Base-by-base conservation (phyloP, 2,797 vertebrate genomes). In the Lepidocolaptes lacrymiger region DNA sequence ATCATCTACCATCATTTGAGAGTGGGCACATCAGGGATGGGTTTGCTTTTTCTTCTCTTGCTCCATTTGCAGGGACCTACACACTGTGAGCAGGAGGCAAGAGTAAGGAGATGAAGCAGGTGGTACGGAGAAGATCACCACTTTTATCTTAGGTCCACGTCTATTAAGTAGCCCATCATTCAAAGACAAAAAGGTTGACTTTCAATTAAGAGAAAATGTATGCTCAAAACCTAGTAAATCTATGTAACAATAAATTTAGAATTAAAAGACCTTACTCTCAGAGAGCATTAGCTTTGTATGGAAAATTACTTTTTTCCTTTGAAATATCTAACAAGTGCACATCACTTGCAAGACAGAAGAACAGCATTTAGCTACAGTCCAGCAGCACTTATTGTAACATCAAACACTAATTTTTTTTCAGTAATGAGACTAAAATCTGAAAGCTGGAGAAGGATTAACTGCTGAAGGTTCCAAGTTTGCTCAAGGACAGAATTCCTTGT, bases 21-120 rank as follows among this genome's bases (percentile, higher is more conserved):
- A 23, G 5, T 2, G 2, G 20, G 15, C 3, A 3, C 17, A 24
- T 7, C 6, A 4, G 2, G 14, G 44, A 6, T 20, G 10, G 21
- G 8, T 36, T 43, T 91, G 19, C 7, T 41, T 44, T 48, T 44
- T 19, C 36, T 69, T 43, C 5, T 17, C 20, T 66, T 62, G 18
- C 5, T 80, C 21, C 15, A 3, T 27, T 39, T 28, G 9, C 20
- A 48, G 34, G 37, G 34, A 26, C 36, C 2, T 8, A 17, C 8
- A 14, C 7, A 4, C 12, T 17, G 24, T 27, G n/a, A 66, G 14
- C 3, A 51, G 48, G 10, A 84, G 7, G 13, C 24, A 68, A 7
- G 13, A 7, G 5, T 26, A n/a, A 46, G 13, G 18, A 21, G 9
- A 11, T n/a, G 18, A 19, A 72, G 26, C 0, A 0, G 12, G 3